Percentiles rank a stretch among this genome's conserved stretches.
These are phyloP conservation scores for Cynocephalus volans DNA, from an alignment of 2,113 vertebrate genomes.

Conservation along the genomic window DNA sequence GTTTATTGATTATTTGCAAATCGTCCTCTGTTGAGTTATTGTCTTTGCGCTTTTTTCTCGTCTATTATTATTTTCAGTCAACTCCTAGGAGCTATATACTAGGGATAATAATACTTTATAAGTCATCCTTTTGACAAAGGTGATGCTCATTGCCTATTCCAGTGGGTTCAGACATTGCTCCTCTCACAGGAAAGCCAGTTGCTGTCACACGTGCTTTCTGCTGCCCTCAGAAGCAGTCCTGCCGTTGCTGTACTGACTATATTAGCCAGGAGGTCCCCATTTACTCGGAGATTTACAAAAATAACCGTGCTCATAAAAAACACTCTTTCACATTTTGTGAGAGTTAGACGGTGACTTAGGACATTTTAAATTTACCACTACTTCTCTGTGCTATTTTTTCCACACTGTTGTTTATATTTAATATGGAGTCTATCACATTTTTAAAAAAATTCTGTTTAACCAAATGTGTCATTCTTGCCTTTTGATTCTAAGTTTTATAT, in stretches of 20 bases:
- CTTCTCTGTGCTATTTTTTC: background rate
- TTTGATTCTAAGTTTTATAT: slow-evolving; percentile 36
- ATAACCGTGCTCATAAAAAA: background rate
- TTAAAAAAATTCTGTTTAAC: background rate
- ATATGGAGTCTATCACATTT: too few relatives aligned
- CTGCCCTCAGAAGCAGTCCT: background rate
- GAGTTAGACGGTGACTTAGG: background rate
- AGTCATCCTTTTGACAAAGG: background rate
- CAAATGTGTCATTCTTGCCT: background rate
- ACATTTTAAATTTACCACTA: background rate
- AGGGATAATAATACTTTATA: background rate
- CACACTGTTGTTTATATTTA: too few relatives aligned
- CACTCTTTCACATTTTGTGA: background rate
- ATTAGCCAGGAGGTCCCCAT: background rate
- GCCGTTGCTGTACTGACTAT: background rate
- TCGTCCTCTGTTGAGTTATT: background rate
- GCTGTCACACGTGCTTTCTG: fast-evolving
- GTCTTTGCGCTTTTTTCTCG: background rate
- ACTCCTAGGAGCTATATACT: background rate
- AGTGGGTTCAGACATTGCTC: background rate
- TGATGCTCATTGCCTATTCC: background rate
- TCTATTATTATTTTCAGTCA: background rate
- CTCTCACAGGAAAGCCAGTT: background rate
- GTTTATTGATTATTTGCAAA: background rate
- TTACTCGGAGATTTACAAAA: background rate